Evolutionary conservation across 2,797 vertebrate species (phyloP), one percentile per base, ranked within the genome.

Genomic region (Rhinatrema bivittatum): DNA sequence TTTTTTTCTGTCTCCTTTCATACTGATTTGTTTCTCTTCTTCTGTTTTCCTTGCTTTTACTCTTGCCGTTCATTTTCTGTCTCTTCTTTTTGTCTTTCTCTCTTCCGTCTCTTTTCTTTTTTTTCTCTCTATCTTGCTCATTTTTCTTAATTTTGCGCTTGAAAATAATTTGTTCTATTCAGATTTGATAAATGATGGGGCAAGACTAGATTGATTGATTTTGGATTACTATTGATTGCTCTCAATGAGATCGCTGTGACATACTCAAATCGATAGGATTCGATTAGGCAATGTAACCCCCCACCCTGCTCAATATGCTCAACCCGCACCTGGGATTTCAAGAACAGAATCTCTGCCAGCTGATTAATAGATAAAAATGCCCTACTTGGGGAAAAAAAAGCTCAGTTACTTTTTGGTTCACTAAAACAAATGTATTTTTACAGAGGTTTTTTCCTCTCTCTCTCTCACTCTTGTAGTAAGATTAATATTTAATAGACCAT

Each of bases 171-270:
- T 78, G 62, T 60, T 36, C 41, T 78, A 70, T 79, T 76, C 62
- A 57, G 34, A 72, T 81, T 70, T 85, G 81, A 81, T 58, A 46
- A 78, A 78, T 82, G 67, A 51, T 72, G 63, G 63, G 54, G 59
- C 50, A 70, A 61, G 52, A 72, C 49, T 47, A 67, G 68, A 74
- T 72, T 62, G 76, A 81, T 83, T 79, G 78, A 85, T 83, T 83
- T 79, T 64, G 62, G 71, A 76, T 85, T 76, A 72, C 81, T 81
- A 81, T 83, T 79, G 76, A 85, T 83, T 77, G 64, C 56, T 64
- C 53, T 74, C 79, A 69, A 64, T 82, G 72, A 74, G 74, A 84
- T 81, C 70, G 64, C 72, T 39, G 63, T 76, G 76, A 67, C 71
- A 76, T 48, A 56, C 52, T 65, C 35, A 32, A 58, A 78, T 85